Evolutionary conservation across 2,797 vertebrate genomes (phyloP), one percentile per base, ranked within the genome.

Genomic region (Microctenopoma lineatum): DNA sequence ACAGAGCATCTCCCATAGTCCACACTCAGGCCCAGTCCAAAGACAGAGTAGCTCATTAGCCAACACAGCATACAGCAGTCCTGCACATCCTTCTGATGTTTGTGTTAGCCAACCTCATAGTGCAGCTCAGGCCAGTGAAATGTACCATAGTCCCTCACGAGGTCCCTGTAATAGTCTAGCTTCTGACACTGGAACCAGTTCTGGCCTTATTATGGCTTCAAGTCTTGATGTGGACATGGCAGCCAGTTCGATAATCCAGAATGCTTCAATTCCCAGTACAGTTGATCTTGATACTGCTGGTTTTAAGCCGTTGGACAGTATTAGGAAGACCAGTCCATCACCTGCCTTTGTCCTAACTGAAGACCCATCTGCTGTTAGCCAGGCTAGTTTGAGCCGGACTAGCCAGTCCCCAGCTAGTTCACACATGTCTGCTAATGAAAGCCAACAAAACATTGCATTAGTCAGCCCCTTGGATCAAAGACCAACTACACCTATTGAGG

Each of bases 91-190:
- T 73, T 36, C 73, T 75, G 52, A 47, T 1, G n/a, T 47, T 38
- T 25, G 15, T 73, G 48, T 57, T 56, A 82, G 75, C 26, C 69
- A 75, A 47, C 52, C 65, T 68, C 74, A 68, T 29, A 74, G 62
- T 68, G 61, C 76, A 70, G 38, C 66, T 70, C 73, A 67, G 60
- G 73, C 70, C 53, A 68, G 29, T 26, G 44, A 71, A 66, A 63
- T 9, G 0, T 21, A 47, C 48, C 2, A 0, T 51, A 66, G 46
- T 38, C 45, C 63, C 1, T 10, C 11, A 51, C 16, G 27, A 34
- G 72, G 56, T 27, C 67, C 58, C 5, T 15, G 27, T 38, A 13
- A 29, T 2, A 46, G 63, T 46, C 60, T 44, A 25, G 18, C 38
- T 55, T 36, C 15, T 0, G 11, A 71, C 69, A 68, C 67, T 70